These are phyloP conservation scores for Lasioglossum villosulum DNA, from an alignment of 2,888 invertebrate species.

Conservation along the genomic window DNA sequence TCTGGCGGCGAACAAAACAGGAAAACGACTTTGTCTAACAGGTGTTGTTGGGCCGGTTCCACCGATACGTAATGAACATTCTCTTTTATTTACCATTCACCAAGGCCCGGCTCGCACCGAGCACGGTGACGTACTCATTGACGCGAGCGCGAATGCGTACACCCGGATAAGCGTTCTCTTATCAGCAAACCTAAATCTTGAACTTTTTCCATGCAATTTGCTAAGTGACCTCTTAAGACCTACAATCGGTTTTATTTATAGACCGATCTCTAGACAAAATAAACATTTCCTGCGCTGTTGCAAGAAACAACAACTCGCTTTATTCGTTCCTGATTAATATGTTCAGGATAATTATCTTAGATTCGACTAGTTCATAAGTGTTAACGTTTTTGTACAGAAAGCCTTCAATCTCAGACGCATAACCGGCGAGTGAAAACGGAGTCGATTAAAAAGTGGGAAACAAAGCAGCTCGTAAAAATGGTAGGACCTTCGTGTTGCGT, in stretches of 20 bases:
- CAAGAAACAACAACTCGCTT: not conserved
- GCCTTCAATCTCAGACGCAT: not conserved
- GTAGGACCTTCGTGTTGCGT: not conserved
- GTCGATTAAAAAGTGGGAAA: not conserved
- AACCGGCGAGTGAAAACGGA: not conserved
- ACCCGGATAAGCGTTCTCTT: not conserved
- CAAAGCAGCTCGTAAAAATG: not conserved
- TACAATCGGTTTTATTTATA: not conserved
- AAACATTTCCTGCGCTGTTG: not conserved
- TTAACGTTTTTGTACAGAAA: too few species aligned
- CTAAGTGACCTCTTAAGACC: not conserved
- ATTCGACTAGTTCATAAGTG: too few species aligned
- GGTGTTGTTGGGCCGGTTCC: constrained; percentile 54
- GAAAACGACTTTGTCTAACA: constrained; percentile 48
- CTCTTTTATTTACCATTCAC: constrained; percentile 60
- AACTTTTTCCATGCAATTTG: not conserved
- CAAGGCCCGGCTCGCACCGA: not conserved
- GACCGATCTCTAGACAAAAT: not conserved
- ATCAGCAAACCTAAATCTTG: constrained; percentile 17
- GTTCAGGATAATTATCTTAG: not conserved
- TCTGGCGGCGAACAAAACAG: constrained; percentile 35
- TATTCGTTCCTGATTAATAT: not conserved
- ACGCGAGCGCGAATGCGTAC: not conserved
- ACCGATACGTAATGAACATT: constrained; percentile 45
- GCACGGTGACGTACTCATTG: constrained; percentile 33